Percentiles rank a stretch among this genome's conserved stretches.
phyloP scores from a whole-genome alignment of 2,113 vertebrate genomes.

The Hirundichthys speculiger region DNA sequence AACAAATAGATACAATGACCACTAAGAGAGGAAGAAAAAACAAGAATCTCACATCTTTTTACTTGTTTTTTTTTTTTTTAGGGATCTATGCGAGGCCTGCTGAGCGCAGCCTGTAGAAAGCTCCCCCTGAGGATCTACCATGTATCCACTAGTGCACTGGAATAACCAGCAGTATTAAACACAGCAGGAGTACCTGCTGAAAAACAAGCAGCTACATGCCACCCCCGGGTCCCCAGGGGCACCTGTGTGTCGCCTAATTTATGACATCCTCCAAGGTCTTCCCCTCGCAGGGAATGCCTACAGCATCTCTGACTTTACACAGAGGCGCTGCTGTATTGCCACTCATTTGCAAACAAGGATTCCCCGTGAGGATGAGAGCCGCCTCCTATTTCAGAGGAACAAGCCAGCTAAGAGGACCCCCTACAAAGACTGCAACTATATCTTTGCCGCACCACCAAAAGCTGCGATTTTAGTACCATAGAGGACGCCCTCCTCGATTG shows the following conservation, averaged over 20 bases:
- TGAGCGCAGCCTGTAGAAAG: constrained; percentile 49
- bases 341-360: constrained; percentile 73
- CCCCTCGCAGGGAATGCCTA: constrained; percentile 35
- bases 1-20: constrained; percentile 1
- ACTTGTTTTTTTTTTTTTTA: constrained; percentile 54
- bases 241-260: constrained; percentile 69
- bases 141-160: constrained; percentile 61
- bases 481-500: constrained; percentile 53
- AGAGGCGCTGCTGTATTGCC: constrained; percentile 44
- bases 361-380: constrained; percentile 51
- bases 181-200: constrained; percentile 69
- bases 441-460: constrained; percentile 36
- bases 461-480: constrained; percentile 22
- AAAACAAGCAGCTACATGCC: constrained; percentile 68
- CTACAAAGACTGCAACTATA: constrained; percentile 23
- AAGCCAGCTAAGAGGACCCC: constrained; percentile 39
- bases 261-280: constrained; percentile 67
- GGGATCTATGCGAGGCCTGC: constrained; percentile 57
- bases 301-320: constrained; percentile 50
- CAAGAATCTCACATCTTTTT: constrained; percentile 43
- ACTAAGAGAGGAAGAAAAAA: constrained; percentile 38
- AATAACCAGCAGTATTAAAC: constrained; percentile 65
- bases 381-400: constrained; percentile 46
- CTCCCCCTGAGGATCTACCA: constrained; percentile 64
- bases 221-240: constrained; percentile 58